Percentiles rank a stretch among this genome's conserved stretches.
phyloP scores from a whole-genome alignment of 2,888 invertebrate genomes.

The Melanophora roralis region DNA sequence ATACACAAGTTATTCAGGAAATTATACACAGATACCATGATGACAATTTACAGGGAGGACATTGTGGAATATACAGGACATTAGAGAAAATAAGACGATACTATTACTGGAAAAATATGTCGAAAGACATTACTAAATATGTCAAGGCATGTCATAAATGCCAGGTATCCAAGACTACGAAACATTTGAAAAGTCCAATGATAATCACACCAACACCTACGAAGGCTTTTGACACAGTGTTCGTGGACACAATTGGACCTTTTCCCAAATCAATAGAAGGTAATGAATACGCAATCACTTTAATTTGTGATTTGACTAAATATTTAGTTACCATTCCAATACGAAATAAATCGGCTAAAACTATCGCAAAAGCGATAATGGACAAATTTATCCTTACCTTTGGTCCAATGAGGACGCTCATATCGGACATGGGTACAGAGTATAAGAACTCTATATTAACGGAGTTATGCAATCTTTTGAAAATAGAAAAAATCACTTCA shows the following conservation, averaged over 20 bases:
- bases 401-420: conserved; percentile 49
- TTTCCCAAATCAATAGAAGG: neutral
- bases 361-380: conserved; percentile 63
- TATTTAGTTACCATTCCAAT: conserved; percentile 53
- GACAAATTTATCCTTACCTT: conserved; percentile 58
- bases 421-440: conserved; percentile 53
- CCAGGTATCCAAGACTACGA: conserved; percentile 7
- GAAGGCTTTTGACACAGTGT: no score
- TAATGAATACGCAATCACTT: conserved; percentile 49
- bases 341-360: neutral
- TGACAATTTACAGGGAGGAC: conserved; percentile 8
- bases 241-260: no score
- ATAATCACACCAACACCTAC: no score
- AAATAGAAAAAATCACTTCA: conserved; percentile 2
- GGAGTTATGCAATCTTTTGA: conserved; percentile 45
- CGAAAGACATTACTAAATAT: conserved; percentile 6
- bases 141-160: conserved; percentile 17
- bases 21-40: conserved; percentile 25
- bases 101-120: conserved; percentile 6
- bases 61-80: conserved; percentile 19
- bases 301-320: conserved; percentile 60
- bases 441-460: conserved; percentile 51
- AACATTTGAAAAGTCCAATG: neutral
- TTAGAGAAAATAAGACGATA: neutral
- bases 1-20: neutral